Evolutionary conservation across 1,140 invertebrate species (phyloP), one percentile per base, ranked within the genome.

Genomic region (Periplaneta americana): DNA sequence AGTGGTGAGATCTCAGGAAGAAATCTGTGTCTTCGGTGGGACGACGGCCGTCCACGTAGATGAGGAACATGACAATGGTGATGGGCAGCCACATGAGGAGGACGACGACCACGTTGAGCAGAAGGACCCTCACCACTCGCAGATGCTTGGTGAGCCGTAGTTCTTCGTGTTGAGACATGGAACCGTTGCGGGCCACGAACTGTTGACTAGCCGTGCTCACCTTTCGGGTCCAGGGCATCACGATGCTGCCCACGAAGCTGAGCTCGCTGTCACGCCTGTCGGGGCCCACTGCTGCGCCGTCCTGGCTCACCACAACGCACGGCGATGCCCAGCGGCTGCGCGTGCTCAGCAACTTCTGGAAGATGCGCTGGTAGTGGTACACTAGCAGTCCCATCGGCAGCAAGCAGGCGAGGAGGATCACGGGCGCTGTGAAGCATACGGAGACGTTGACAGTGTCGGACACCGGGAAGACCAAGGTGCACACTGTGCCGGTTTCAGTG

Each of bases 51-150:
- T 92, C 91, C 28, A 91, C 82, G 82, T 91, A 92, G 78, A 92
- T 92, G 11, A 92, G 85, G 31, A 90, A 82, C 89, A 92, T 90
- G 3, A 91, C 85, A 0, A 91, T 84, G 0, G 90, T 91, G 78
- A 92, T 92, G 9, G 91, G 91, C 28, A 91, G 83, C 91, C 91
- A 92, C 91, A 92, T 92, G 8, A 90, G 83, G 8, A 92, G 86
- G 0, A 92, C 91, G 0, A 91, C 89, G 4, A 91, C 83, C 2
- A 92, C 90, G 84, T 92, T 92, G 33, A 91, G 84, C n/a, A 91
- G 85, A 6, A 92, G 85, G 28, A 91, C 88, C 31, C 91, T 84
- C 1, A 92, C 90, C 0, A 91, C 90, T 74, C 90, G 87, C n/a
- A 91, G 85, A 84, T 92, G 91, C 80, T 91, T 91, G 80, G 89